Base-by-base conservation (phyloP, 2,113 vertebrate species). In the Thalassoma bifasciatum region DNA sequence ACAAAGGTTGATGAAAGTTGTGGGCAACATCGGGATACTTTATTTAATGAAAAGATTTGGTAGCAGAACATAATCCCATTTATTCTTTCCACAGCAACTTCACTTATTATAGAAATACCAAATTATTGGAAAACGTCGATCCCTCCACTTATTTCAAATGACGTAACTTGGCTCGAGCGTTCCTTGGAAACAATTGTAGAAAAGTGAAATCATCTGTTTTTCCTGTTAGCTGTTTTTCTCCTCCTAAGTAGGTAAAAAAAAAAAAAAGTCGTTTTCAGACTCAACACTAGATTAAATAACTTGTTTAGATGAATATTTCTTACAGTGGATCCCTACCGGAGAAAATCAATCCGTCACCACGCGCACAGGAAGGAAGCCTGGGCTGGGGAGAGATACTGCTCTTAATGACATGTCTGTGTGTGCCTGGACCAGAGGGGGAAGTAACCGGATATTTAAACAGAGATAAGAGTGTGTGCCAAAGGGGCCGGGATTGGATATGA, bases 391-490 rank as follows among this genome's bases (percentile, higher is more conserved):
- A 92, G 91, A 92, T 86, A 91, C 87, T 89, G 86, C 82, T 78
- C 84, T 91, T 91, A 91, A 91, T 90, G 90, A 93, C 88, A 91
- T 85, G 91, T 91, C 81, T 89, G 74, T 90, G 81, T 87, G 84
- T 86, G 89, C 83, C 88, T 88, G 90, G 81, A 89, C 84, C 88
- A 89, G 87, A 90, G 89, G 84, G 84, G 88, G 88, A 86, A 87
- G 91, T 86, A 93, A 93, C 91, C 88, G 91, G 92, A 93, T 94
- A 93, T 93, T 93, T 93, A 90, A 92, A 93, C 91, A 91, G 89
- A 92, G 93, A 94, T 94, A 93, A 94, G 88, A 90, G 81, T 90
- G 90, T 93, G 82, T 92, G 90, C 92, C 90, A 92, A 92, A 89
- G 85, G 85, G 91, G 90, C 90, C 34, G 87, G 87, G 85, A 88